Base-by-base conservation (phyloP, 30 jellyfish, hydroid and myxozoan genomes). In the Hydractinia symbiolongicarpus region DNA sequence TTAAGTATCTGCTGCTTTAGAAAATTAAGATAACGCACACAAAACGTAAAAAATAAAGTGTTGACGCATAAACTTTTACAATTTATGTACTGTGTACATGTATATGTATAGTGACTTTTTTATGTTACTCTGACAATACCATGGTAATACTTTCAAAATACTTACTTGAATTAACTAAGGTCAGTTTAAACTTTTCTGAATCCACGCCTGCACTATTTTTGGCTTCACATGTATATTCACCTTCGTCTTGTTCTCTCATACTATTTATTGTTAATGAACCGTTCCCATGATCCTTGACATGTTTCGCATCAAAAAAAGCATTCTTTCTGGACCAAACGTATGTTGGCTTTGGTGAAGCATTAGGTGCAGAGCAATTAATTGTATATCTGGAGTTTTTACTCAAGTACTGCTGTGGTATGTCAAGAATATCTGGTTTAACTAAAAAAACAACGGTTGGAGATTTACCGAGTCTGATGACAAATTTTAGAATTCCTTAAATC, bases 151-250 rank as follows among this genome's bases (percentile, higher is more conserved):
- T 30, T 30, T 30, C 44, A 30, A 30, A 30, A 30, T 30, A 30
- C 44, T 30, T 30, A 30, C 44, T 30, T 30, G 44, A 30, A 30
- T 30, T 7, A 13, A 14, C 79, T 49, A 53, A 14, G 9, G 13
- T 30, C 21, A 77, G 53, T 13, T 60, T 60, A 55, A 77, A 77
- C 19, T 76, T 54, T 54, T 53, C 51, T 54, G 60, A 17, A n/a
- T 6, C 40, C 10, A 62, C 40, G 8, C 78, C 85, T 7, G n/a
- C 44, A 11, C 13, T 8, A 55, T 77, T 77, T 40, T 55, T 7
- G 21, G 78, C 85, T 53, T 55, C 60, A 50, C 85, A 77, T 77
- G 85, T 77, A 50, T 77, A 77, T 9, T 51, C 55, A 16, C 85
- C 85, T 10, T 60, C 79, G 60, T 77, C 79, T 60, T 57, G 52